Evolutionary conservation across 2,888 invertebrate species (phyloP).

Genomic region (Dendrolimus pini): DNA sequence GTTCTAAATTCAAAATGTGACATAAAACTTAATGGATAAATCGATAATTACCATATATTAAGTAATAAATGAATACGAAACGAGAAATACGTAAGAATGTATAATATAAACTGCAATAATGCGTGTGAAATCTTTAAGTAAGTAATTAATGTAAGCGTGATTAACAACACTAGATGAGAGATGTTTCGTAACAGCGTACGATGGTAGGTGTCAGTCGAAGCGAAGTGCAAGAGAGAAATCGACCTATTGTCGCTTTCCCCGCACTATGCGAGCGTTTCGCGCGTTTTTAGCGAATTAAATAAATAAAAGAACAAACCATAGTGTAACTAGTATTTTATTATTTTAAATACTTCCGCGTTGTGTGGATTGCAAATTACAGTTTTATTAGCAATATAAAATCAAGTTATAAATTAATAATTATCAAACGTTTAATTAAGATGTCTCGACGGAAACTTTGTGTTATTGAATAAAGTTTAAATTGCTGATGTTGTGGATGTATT

Average conservation of each 20-base stretch:
- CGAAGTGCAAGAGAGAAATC: constrained; percentile 54
- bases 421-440: too few relatives aligned
- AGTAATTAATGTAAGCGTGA: constrained; percentile 16
- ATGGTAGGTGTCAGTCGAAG: constrained; percentile 46
- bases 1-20: too few relatives aligned
- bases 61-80: too few relatives aligned
- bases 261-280: constrained; percentile 28
- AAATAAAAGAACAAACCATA: constrained; percentile 5
- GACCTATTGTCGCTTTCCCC: constrained; percentile 55
- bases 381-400: neutral
- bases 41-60: too few relatives aligned
- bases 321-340: neutral
- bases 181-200: constrained; percentile 44
- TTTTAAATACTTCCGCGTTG: neutral
- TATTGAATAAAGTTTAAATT: neutral
- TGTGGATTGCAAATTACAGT: neutral
- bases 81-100: too few relatives aligned
- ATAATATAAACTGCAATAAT: neutral
- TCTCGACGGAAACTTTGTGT: too few relatives aligned
- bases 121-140: constrained; percentile 2
- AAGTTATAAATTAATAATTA: too few relatives aligned
- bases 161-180: constrained; percentile 33
- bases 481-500: neutral
- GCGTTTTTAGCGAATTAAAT: constrained; percentile 18
- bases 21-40: too few relatives aligned